phyloP scores from a whole-genome alignment of 2,113 vertebrate species.

The Lycocorax pyrrhopterus region DNA sequence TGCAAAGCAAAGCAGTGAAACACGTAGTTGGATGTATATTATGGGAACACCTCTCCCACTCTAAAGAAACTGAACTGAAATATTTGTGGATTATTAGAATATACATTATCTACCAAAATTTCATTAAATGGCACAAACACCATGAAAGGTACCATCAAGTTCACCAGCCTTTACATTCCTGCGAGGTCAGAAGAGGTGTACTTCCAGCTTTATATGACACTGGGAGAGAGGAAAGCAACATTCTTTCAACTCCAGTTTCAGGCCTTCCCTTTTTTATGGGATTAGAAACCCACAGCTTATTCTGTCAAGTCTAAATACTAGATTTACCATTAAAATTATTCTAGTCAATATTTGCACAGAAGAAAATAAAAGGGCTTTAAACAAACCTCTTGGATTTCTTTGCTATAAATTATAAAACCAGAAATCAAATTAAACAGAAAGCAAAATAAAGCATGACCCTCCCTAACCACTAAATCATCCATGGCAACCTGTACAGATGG shows the following conservation, averaged over 20 bases:
- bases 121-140: not conserved
- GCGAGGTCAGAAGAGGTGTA: not conserved
- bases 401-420: conserved; percentile 12
- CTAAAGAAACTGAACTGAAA: not conserved
- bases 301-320: not conserved
- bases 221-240: not conserved
- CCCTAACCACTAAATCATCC: not conserved
- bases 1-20: not conserved
- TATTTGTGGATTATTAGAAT: not conserved
- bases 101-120: not conserved
- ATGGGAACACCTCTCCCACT: not conserved
- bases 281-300: not conserved
- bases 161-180: not conserved
- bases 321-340: conserved; percentile 16
- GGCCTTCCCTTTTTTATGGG: not conserved
- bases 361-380: conserved; percentile 8
- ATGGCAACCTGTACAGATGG: not conserved
- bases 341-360: conserved; percentile 4
- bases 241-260: not conserved
- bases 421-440: conserved; percentile 38
- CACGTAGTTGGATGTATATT: not conserved
- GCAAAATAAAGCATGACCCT: not conserved
- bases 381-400: not conserved
- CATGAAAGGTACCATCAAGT: not conserved
- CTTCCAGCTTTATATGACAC: not conserved